Base-by-base conservation (phyloP, 2,113 vertebrate species). In the Antennarius striatus region DNA sequence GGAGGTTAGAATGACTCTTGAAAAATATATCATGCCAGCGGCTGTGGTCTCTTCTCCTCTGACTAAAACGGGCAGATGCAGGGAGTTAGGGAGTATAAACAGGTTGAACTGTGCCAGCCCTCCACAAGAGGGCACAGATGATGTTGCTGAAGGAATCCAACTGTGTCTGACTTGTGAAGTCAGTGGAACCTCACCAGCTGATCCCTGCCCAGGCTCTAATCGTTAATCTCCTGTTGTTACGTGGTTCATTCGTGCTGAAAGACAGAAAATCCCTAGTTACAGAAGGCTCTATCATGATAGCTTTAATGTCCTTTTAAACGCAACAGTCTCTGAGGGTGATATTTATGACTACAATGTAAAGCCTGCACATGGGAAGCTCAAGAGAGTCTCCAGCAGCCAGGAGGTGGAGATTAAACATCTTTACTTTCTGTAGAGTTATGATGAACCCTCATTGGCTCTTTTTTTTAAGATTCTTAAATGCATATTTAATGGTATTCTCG, bases 61-160 rank as follows among this genome's bases (percentile, higher is more conserved):
- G 40, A 73, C 66, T 54, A 54, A 16, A 47, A 56, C 46, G 1
- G 14, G 13, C 54, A 71, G 62, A 66, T 49, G 42, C 28, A 2
- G 43, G 29, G 50, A 45, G 46, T 45, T 43, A 64, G 11, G 42
- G 61, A 3, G 50, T 50, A 32, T 63, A 52, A 59, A 17, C 29
- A 49, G 43, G 62, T 45, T 88, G 79, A 91, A 83, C 71, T 81
- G 83, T 88, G 59, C 64, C 87, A 77, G 73, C 30, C 73, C 73
- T 89, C 91, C 92, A 91, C 91, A 87, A 91, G 91, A 92, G 90
- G 92, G 89, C 91, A 92, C 85, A 90, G 86, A 79, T 67, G 84
- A 83, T 77, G 77, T 67, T 70, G 66, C 74, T 65, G 39, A 43
- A 48, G 63, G 65, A 54, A 56, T 28, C 16, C 15, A 57, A 49